These are phyloP conservation scores for Mythimna ferrago DNA, from an alignment of 2,888 invertebrate genomes.

Conservation along the genomic window DNA sequence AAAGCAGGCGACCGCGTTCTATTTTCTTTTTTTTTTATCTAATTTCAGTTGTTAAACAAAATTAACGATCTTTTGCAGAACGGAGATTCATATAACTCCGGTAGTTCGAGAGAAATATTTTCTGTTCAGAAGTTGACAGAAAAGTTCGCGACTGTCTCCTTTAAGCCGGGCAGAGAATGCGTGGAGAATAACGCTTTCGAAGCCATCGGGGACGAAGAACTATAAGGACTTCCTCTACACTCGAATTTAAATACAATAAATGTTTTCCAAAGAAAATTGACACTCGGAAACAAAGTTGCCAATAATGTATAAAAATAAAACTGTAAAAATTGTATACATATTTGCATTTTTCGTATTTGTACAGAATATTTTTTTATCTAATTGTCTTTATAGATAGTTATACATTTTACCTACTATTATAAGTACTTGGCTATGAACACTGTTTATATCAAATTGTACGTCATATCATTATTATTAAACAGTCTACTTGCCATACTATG, in stretches of 20 bases:
- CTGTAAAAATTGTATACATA: constrained; percentile 68
- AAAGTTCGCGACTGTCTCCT: constrained; percentile 93
- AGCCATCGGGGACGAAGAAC: constrained; percentile 98
- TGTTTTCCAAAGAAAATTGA: constrained; percentile 77
- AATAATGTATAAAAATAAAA: constrained; percentile 71
- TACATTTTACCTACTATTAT: constrained; percentile 49
- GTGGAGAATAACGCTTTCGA: constrained; percentile 98
- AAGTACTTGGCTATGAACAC: constrained; percentile 67
- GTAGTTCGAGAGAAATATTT: constrained; percentile 92
- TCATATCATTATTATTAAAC: constrained; percentile 66
- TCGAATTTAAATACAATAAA: constrained; percentile 66
- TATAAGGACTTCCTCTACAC: constrained; percentile 84
- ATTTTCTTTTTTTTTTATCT: not conserved
- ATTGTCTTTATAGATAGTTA: constrained; percentile 56
- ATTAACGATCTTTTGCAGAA: constrained; percentile 83
- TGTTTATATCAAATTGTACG: constrained; percentile 57
- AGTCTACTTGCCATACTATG: constrained; percentile 65
- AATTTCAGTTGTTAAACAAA: not conserved
- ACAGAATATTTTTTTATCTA: constrained; percentile 66
- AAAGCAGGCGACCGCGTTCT: too few species aligned
- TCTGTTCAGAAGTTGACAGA: constrained; percentile 94
- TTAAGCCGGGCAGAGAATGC: constrained; percentile 93
- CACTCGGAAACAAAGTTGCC: constrained; percentile 75
- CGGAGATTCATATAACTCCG: constrained; percentile 88
- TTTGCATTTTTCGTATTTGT: constrained; percentile 69